A percentile compares a stretch with the other conserved stretches of the same genome.
Conservation (phyloP, 2,113 vertebrate species). For the Thymallus thymallus region DNA sequence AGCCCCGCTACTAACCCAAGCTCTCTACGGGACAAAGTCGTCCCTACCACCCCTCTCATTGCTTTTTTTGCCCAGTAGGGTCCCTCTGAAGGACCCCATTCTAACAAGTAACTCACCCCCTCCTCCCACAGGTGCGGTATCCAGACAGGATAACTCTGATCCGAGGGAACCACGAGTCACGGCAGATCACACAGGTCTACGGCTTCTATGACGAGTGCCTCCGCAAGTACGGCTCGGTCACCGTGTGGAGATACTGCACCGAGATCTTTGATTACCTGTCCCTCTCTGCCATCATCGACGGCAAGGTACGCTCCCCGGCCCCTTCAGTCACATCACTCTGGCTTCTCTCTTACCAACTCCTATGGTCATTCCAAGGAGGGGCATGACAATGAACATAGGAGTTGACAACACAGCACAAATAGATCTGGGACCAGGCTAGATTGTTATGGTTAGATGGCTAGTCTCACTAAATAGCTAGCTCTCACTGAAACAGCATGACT, state of each 20-base stretch:
- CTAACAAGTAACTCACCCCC: neutral
- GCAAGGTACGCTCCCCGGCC: slow-evolving; percentile 76
- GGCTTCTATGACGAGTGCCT: slow-evolving; percentile 96
- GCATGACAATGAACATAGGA: too few species aligned
- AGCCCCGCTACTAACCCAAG: too few species aligned
- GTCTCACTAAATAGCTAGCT: too few species aligned
- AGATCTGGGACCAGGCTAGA: too few species aligned
- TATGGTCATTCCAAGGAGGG: too few species aligned
- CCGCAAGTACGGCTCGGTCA: slow-evolving; percentile 92
- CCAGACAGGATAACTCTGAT: slow-evolving; percentile 94
- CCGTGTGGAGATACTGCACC: slow-evolving; percentile 95
- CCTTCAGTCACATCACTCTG: neutral
- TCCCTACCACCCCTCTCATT: too few species aligned
- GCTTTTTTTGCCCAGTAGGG: neutral
- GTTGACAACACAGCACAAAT: too few species aligned
- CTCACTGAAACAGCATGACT: too few species aligned
- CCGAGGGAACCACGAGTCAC: slow-evolving; percentile 91
- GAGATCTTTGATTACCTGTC: slow-evolving; percentile 97
- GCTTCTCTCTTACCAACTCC: neutral
- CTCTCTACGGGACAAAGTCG: too few species aligned
- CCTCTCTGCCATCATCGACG: slow-evolving; percentile 93
- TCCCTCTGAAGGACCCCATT: neutral
- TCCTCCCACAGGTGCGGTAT: slow-evolving; percentile 84
- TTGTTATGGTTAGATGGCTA: too few species aligned
- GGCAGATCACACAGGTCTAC: slow-evolving; percentile 94